Base-by-base conservation (phyloP, 2,888 invertebrate species). In the Phragmatobia fuliginosa region DNA sequence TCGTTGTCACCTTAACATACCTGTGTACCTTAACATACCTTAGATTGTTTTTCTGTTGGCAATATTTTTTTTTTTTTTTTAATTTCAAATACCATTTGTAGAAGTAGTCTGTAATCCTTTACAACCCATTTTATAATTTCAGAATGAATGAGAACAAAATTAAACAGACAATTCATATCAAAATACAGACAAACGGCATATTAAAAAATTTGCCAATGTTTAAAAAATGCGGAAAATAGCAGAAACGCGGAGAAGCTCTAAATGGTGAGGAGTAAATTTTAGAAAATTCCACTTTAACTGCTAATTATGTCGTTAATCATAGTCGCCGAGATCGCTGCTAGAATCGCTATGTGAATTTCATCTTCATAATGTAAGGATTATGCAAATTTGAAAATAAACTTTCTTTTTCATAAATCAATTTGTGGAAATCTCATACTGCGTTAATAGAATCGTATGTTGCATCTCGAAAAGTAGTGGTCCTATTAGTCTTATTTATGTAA, bases 341-440 rank as follows among this genome's bases (percentile, higher is more conserved):
- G 71, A 72, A 71, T 77, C 74, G 72, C 71, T 72, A 70, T 71
- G 75, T 74, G 71, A 77, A 80, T 80, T 80, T 75, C 70, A 80
- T 80, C 73, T 80, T 73, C 78, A 65, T 72, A 80, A 82, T 72
- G 80, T 73, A 62, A 71, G 72, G 80, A 80, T 82, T 80, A 81
- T 82, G 76, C 68, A 80, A 81, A 82, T 79, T 70, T 45, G 59
- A 75, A 77, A 71, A 80, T 80, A 73, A 62, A 77, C 62, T 75
- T 74, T 81, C 60, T 52, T 69, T 69, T n/a, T 67, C 67, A 70
- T 76, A 78, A 78, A 74, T 79, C 74, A 76, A 72, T 79, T 78
- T 73, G 58, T 56, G 61, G 58, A 79, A 81, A 78, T 72, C 71
- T 71, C 76, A 79, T 79, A 73, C 72, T 70, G 58, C 76, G 74